Evolutionary conservation across 1,140 invertebrate species (phyloP).

Genomic region (Batillaria attramentaria): DNA sequence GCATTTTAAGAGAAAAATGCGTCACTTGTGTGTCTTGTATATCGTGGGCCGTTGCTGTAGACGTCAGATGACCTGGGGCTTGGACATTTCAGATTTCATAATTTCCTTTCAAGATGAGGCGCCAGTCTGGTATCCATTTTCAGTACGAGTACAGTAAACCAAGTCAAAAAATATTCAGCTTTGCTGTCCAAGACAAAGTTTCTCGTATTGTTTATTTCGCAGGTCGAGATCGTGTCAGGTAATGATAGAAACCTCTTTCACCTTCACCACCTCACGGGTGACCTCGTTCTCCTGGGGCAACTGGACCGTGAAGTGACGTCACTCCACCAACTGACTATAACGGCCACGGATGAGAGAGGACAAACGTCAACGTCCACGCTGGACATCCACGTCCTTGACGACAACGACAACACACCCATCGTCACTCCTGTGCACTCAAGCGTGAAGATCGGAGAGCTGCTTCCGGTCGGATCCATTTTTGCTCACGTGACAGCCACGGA

Average conservation of each 20-base stretch:
- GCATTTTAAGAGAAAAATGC: too few species aligned
- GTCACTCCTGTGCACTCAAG: not conserved
- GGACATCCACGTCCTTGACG: not conserved
- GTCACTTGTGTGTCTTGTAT: too few species aligned
- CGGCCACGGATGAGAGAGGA: not conserved
- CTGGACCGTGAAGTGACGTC: slow-evolving; percentile 19
- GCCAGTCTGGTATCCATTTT: too few species aligned
- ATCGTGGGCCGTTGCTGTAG: too few species aligned
- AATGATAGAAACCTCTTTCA: not conserved
- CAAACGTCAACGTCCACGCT: not conserved
- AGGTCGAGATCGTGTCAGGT: not conserved
- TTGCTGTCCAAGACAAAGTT: not conserved
- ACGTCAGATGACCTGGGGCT: too few species aligned
- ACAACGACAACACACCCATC: slow-evolving; percentile 9
- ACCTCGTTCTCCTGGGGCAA: not conserved
- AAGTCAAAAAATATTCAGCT: not conserved
- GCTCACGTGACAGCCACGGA: not conserved
- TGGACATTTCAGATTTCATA: too few species aligned
- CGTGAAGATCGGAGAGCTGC: not conserved
- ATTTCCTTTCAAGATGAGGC: too few species aligned
- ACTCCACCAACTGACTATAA: slow-evolving; percentile 5
- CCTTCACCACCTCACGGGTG: not conserved
- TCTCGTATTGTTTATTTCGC: too few species aligned
- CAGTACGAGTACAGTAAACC: too few species aligned
- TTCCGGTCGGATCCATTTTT: not conserved